Evolutionary conservation across 2,797 vertebrate species (phyloP).

Genomic region (Poecilia picta): DNA sequence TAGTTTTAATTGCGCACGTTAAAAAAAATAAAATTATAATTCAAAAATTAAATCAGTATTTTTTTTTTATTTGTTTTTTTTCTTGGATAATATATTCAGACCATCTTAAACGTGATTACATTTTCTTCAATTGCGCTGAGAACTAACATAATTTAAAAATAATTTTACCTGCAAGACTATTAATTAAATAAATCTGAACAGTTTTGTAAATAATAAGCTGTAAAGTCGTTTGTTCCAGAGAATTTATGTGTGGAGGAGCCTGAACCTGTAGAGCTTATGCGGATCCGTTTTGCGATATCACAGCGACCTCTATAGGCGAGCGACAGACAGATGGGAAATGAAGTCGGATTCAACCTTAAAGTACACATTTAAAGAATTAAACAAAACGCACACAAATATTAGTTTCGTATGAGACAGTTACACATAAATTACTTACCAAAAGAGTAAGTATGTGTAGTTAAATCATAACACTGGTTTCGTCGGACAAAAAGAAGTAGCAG

Average conservation of each 20-base stretch:
- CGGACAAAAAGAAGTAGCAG: neutral
- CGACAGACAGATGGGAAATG: neutral
- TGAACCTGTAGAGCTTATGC: conserved; percentile 65
- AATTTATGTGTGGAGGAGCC: conserved; percentile 32
- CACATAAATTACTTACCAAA: neutral
- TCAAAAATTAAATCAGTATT: too few species aligned
- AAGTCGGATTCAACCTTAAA: conserved; percentile 4
- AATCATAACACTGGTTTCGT: neutral
- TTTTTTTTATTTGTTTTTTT: neutral
- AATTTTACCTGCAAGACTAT: neutral
- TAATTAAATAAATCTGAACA: neutral
- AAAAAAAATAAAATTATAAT: neutral
- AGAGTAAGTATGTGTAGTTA: neutral
- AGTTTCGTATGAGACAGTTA: neutral
- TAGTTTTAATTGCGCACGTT: neutral
- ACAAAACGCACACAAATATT: neutral
- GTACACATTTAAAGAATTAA: conserved; percentile 14
- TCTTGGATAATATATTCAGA: neutral
- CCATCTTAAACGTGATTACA: neutral
- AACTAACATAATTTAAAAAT: neutral
- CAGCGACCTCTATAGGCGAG: conserved; percentile 84
- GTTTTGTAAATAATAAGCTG: conserved; percentile 22
- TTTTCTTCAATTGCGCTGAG: neutral
- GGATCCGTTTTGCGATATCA: conserved; percentile 73
- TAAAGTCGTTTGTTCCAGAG: conserved; percentile 9